These are phyloP conservation scores for Plusia festucae DNA, from an alignment of 2,888 invertebrate genomes.

Conservation along the genomic window DNA sequence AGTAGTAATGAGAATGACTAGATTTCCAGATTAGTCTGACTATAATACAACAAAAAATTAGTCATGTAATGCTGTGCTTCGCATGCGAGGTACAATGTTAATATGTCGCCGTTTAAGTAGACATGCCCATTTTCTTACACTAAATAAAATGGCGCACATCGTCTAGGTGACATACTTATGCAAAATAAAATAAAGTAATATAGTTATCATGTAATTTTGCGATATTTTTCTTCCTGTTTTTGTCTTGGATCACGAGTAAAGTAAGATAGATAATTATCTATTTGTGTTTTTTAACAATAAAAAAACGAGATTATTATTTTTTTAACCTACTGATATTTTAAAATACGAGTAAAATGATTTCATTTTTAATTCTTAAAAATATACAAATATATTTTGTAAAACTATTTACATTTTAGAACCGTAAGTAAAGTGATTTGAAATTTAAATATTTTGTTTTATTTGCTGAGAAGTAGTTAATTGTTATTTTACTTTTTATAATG, in stretches of 20 bases:
- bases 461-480: no score
- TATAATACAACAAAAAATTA: no score
- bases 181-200: no score
- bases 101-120: neutral
- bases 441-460: neutral
- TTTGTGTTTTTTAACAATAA: no score
- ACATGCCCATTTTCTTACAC: constrained; percentile 1
- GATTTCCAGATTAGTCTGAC: neutral
- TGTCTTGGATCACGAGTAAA: neutral
- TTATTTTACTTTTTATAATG: no score
- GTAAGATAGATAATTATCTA: no score
- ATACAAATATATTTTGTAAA: constrained; percentile 15
- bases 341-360: neutral
- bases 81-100: no score
- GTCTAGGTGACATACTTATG: neutral
- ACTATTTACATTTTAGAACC: constrained; percentile 17
- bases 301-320: no score
- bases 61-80: no score
- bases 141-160: neutral
- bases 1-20: constrained; percentile 33
- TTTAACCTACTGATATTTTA: neutral
- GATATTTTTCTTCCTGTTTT: neutral
- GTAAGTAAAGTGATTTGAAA: constrained; percentile 13
- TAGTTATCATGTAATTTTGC: no score
- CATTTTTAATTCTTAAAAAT: neutral